phyloP scores from a whole-genome alignment of 2,888 invertebrate genomes.

The Ophioninae sp. region DNA sequence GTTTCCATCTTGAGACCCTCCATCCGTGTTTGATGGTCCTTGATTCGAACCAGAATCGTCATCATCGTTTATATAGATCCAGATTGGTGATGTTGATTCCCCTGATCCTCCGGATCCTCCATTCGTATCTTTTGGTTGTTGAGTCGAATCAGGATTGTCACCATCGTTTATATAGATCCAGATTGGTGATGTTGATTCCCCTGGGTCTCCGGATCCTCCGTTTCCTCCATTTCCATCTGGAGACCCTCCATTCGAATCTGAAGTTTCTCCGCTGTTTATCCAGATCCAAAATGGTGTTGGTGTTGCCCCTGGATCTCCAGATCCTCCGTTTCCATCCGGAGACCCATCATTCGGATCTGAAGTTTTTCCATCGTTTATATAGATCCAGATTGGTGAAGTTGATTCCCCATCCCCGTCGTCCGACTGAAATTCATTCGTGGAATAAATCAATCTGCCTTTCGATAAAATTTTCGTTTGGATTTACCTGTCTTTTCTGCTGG shows the following conservation, averaged over 20 bases:
- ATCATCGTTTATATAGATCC: background rate
- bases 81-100: background rate
- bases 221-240: background rate
- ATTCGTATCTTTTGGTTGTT: background rate
- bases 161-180: no score
- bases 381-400: background rate
- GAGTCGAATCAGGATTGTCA: no score
- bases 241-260: background rate
- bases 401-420: background rate
- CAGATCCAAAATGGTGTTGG: no score
- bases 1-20: background rate
- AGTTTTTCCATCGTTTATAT: background rate
- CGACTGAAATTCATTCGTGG: slow-evolving; percentile 4
- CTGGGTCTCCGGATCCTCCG: background rate
- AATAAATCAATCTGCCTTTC: background rate
- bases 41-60: no score
- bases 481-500: slow-evolving; percentile 45
- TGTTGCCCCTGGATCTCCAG: background rate
- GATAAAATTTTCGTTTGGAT: background rate
- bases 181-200: background rate
- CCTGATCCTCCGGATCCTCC: background rate
- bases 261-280: background rate
- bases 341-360: background rate
- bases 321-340: no score
- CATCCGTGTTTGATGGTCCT: background rate